A percentile compares a stretch with the other conserved stretches of the same genome.
Conservation (phyloP, 2,797 vertebrate genomes). For the Alcedo atthis region DNA sequence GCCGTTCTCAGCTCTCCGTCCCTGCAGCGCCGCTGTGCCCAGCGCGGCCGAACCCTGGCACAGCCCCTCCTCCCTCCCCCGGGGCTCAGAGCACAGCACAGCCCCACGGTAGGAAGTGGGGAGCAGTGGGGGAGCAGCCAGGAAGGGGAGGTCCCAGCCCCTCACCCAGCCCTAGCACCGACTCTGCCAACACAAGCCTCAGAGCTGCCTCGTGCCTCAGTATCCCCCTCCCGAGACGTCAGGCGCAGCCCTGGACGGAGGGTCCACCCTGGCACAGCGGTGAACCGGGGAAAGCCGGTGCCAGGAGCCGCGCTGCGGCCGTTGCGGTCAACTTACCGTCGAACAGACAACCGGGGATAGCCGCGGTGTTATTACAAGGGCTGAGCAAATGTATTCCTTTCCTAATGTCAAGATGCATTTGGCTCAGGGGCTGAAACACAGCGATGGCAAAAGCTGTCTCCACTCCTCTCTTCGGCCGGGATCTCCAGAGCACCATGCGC, state of each 20-base stretch:
- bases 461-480: conserved; percentile 32
- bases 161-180: fast-evolving
- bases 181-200: not conserved
- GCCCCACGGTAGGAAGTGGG: fast-evolving
- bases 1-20: conserved; percentile 24
- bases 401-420: conserved; percentile 74
- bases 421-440: conserved; percentile 64
- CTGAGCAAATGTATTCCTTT: conserved; percentile 74
- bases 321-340: conserved; percentile 29
- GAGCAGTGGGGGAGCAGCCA: not conserved
- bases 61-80: too few relatives aligned
- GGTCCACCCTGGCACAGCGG: fast-evolving
- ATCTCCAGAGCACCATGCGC: conserved; percentile 49
- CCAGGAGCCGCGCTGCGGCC: not conserved
- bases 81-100: not conserved
- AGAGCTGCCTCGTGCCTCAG: not conserved
- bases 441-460: conserved; percentile 63
- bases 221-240: not conserved
- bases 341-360: conserved; percentile 59
- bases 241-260: fast-evolving
- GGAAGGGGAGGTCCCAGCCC: not conserved
- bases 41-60: not conserved
- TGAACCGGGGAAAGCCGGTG: fast-evolving
- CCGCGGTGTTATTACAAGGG: conserved; percentile 63
- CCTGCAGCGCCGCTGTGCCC: not conserved